These are phyloP conservation scores for Podocnemis expansa DNA, from an alignment of 2,113 vertebrate genomes.

Conservation along the genomic window DNA sequence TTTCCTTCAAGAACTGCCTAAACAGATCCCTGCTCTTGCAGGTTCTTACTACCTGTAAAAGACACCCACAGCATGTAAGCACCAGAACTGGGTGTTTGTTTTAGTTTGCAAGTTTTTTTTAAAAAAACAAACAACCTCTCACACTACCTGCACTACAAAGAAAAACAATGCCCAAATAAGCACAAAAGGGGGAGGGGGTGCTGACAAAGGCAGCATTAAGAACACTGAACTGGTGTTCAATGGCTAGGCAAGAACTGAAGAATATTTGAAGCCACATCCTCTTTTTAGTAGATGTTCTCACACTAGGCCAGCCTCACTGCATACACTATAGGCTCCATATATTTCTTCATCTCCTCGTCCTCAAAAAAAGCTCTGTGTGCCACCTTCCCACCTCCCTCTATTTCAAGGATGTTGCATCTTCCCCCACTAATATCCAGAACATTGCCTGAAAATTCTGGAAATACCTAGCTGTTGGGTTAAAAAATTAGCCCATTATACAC, in stretches of 20 bases:
- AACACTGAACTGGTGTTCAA: neutral
- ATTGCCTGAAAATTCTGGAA: neutral
- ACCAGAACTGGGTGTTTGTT: too few relatives aligned
- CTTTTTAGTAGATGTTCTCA: neutral
- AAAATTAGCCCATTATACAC: neutral
- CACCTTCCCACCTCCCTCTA: neutral
- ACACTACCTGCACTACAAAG: neutral
- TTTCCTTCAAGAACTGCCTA: too few relatives aligned
- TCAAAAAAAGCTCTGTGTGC: neutral
- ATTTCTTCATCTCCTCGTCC: neutral
- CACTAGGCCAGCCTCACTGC: neutral
- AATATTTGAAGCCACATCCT: neutral
- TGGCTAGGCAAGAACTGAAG: neutral
- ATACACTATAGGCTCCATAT: neutral
- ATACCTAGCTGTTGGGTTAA: neutral
- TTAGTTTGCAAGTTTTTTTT: too few relatives aligned
- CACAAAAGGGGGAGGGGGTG: neutral
- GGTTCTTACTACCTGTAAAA: too few relatives aligned
- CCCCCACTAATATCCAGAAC: neutral
- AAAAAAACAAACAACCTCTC: too few relatives aligned
- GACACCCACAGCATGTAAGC: too few relatives aligned
- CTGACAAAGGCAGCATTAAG: neutral
- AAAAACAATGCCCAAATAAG: neutral
- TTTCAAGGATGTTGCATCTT: rapidly evolving
- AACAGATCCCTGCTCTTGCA: too few relatives aligned